These are phyloP conservation scores for Achlya flavicornis DNA, from an alignment of 2,888 invertebrate genomes.

Conservation along the genomic window DNA sequence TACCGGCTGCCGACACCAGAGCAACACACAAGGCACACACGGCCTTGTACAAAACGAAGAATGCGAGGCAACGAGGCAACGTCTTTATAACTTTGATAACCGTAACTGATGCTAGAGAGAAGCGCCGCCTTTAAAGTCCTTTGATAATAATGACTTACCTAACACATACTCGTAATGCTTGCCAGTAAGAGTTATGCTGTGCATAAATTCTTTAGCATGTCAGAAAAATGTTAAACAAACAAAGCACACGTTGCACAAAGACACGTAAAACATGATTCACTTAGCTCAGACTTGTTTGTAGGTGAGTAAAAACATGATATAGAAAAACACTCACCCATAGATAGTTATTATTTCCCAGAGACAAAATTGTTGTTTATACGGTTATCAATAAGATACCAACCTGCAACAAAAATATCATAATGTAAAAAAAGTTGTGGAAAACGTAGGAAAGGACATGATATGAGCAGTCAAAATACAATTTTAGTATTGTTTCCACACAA, in stretches of 20 bases:
- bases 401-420: conserved; percentile 64
- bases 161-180: background rate
- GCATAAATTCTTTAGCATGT: conserved; percentile 6
- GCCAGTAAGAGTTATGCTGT: background rate
- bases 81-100: conserved; percentile 54
- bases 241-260: conserved; percentile 12
- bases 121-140: conserved; percentile 7
- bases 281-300: background rate
- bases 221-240: background rate
- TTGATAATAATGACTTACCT: conserved; percentile 6
- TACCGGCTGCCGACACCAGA: conserved; percentile 13
- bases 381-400: conserved; percentile 47
- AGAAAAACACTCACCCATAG: background rate
- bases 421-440: no score
- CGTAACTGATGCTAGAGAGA: conserved; percentile 51
- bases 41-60: conserved; percentile 36
- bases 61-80: conserved; percentile 32
- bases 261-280: conserved; percentile 7
- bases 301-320: background rate
- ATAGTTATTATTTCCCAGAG: background rate
- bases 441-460: background rate
- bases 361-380: background rate
- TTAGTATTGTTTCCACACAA: conserved; percentile 56
- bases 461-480: conserved; percentile 46
- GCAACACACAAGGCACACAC: conserved; percentile 23